Evolutionary conservation across 2,113 vertebrate species (phyloP), one percentile per base, ranked within the genome.

Genomic region (Lutjanus erythropterus): DNA sequence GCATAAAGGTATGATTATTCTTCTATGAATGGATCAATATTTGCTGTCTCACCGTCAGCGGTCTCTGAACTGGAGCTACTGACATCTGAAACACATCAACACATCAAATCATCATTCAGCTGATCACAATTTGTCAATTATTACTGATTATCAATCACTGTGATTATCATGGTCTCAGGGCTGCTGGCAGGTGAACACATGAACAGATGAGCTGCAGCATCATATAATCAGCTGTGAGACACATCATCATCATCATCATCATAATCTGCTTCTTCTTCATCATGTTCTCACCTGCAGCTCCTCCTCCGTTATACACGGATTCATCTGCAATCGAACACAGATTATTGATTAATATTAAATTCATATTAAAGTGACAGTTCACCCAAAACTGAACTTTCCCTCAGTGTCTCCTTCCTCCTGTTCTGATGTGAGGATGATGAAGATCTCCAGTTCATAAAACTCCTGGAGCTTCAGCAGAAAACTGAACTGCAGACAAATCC

Each of bases 21-120:
- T n/a, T n/a, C n/a, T n/a, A n/a, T 39, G 37, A 39, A 39, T 44
- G 12, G 42, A 44, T 44, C 15, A 44, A 44, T 35, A n/a, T n/a
- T n/a, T n/a, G n/a, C n/a, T n/a, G n/a, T 80, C 86, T 89, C 29
- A 94, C 93, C 78, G 12, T 86, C 87, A 61, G 83, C 66, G 0
- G 66, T 62, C 70, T 95, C 94, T 87, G 91, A 86, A 42, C 93
- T 94, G 74, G 88, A 92, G 80, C 88, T 93, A 80, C 91, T 91
- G 19, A 64, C 19, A 44, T 92, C 93, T 94, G 78, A 49, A 91
- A 87, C 37, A 83, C 61, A 81, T 47, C 5, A 46, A 37, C 12
- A 55, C 1, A 15, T 29, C n/a, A n/a, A n/a, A 16, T 53, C 2
- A 2, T 53, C 7, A 56, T 29, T 47, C 18, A 49, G 2, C n/a